Percentiles rank a stretch among this genome's conserved stretches.
phyloP scores from a whole-genome alignment of 2,797 vertebrate genomes.

The Cynopterus sphinx region DNA sequence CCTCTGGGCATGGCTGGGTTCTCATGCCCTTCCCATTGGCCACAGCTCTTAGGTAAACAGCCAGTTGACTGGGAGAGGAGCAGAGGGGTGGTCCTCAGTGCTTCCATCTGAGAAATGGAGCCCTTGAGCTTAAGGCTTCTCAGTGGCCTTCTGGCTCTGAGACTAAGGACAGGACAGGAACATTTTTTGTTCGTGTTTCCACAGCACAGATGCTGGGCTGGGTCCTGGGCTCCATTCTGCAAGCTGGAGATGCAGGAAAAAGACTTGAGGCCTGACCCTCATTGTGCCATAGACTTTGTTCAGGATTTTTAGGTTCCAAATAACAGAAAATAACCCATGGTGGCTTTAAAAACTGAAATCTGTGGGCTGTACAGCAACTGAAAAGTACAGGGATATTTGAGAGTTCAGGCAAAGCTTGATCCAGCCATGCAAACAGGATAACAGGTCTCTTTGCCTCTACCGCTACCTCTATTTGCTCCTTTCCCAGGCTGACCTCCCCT shows the following conservation, averaged over 20 bases:
- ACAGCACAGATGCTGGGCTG: background rate
- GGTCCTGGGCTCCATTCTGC: background rate
- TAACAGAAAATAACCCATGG: background rate
- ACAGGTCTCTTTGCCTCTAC: background rate
- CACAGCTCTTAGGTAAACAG: background rate
- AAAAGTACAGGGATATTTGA: background rate
- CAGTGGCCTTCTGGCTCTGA: background rate
- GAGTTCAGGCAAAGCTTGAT: background rate
- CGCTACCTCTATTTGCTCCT: background rate
- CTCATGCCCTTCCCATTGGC: background rate
- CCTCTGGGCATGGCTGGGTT: too few relatives aligned
- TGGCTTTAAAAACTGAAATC: background rate
- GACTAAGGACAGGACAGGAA: background rate
- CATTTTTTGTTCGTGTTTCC: background rate
- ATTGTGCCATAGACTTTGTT: background rate
- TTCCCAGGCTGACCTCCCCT: background rate
- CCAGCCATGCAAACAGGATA: background rate
- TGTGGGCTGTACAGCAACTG: background rate
- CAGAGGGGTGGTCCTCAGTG: background rate
- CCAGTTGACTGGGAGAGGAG: background rate
- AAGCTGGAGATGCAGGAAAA: background rate
- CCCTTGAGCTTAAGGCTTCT: background rate
- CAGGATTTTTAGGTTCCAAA: background rate
- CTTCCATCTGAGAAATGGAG: background rate
- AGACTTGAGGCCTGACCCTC: background rate